These are phyloP conservation scores for Trididemnum nubilum DNA, from an alignment of 23 tunicate genomes.

Conservation along the genomic window DNA sequence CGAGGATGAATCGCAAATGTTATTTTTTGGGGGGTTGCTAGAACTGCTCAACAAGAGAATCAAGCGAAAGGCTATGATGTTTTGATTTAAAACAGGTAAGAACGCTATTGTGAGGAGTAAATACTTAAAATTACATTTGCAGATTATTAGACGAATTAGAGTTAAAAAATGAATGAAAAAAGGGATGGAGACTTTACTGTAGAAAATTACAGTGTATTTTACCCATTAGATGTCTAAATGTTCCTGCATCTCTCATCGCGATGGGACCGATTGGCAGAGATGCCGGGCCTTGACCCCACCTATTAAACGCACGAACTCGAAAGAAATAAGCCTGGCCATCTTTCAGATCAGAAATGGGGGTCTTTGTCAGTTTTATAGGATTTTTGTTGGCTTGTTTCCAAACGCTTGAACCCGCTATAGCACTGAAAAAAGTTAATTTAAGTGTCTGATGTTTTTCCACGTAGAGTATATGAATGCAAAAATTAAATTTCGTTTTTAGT, in stretches of 20 bases:
- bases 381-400: slow-evolving; percentile 58
- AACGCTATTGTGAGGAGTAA: too few species aligned
- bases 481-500: background rate
- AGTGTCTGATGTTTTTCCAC: too few species aligned
- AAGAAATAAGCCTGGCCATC: slow-evolving; percentile 71
- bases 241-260: slow-evolving; percentile 76
- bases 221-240: slow-evolving; percentile 36
- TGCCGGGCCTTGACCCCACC: slow-evolving; percentile 76
- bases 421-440: slow-evolving; percentile 34
- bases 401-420: slow-evolving; percentile 68
- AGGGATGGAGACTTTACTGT: too few species aligned
- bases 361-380: slow-evolving; percentile 51
- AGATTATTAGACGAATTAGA: too few species aligned
- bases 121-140: too few species aligned
- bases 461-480: background rate
- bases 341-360: slow-evolving; percentile 56
- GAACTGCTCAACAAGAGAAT: too few species aligned
- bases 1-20: too few species aligned
- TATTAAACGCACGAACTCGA: slow-evolving; percentile 70
- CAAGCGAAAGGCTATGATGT: too few species aligned
- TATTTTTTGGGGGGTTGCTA: too few species aligned
- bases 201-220: background rate
- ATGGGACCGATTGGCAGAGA: slow-evolving; percentile 80
- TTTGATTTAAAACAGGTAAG: too few species aligned
- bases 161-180: too few species aligned